Base-by-base conservation (phyloP, 2,888 invertebrate species). In the Phymatocera aterrima region DNA sequence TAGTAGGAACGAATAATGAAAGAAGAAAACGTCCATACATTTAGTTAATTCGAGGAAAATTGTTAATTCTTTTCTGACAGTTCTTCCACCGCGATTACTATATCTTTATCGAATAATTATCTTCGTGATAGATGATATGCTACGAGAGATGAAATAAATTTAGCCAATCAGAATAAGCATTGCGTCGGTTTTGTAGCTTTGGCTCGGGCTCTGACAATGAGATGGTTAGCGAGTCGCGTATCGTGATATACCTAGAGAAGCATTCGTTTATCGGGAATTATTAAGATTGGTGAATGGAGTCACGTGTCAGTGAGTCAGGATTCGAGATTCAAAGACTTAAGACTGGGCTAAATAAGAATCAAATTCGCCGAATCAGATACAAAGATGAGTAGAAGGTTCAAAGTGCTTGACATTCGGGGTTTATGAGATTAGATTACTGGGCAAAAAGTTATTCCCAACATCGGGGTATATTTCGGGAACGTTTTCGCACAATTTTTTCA, bases 401-500 rank as follows among this genome's bases (percentile, higher is more conserved):
- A 51, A 78, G 31, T 34, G 31, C 64, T 64, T 61, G 46, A 75
- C 40, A 70, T 78, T 54, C n/a, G 28, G 1, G 15, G n/a, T 37
- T 21, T 24, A 37, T 21, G 28, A 78, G 51, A 43, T 60, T 48
- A 60, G 31, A 21, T 34, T 72, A 65, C n/a, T 77, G 48, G 75
- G 61, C 43, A 54, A 46, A 57, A 43, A 77, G 54, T 54, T 54
- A 37, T 21, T 28, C 28, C 4, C 24, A 2, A 24, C 8, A 21
- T 46, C 18, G 24, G 43, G 61, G 8, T 28, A 46, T 15, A 15
- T 68, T 5, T 24, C 40, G 40, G 12, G 2, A 15, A 68, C 1
- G 12, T 46, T 28, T 24, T 46, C 0, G 2, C 15, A 68, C 28
- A 12, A 18, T 1, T 51, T 31, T 34, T 34, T 1, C 12, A 51